Evolutionary conservation across 2,888 invertebrate genomes (phyloP).

Genomic region (Lymantria monacha): DNA sequence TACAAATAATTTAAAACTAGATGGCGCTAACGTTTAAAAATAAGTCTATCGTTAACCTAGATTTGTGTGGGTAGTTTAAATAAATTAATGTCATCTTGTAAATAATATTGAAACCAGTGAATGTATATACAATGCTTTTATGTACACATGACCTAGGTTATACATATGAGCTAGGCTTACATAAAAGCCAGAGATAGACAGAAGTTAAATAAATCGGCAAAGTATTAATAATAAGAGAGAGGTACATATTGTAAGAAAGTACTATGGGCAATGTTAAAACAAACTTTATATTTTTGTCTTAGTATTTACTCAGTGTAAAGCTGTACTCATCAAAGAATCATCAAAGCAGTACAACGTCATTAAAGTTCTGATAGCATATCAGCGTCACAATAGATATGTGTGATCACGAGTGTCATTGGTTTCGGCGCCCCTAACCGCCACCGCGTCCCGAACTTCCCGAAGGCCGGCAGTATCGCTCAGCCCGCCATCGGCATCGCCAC

Average conservation of each 20-base stretch:
- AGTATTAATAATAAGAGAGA: too few relatives aligned
- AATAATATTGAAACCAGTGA: not conserved
- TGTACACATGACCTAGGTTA: too few relatives aligned
- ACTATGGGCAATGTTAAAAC: not conserved
- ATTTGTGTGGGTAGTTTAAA: slow-evolving; percentile 8
- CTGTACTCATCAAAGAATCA: too few relatives aligned
- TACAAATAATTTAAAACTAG: slow-evolving; percentile 10
- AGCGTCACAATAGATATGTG: slow-evolving; percentile 26
- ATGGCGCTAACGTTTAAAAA: slow-evolving; percentile 21
- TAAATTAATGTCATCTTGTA: slow-evolving; percentile 1
- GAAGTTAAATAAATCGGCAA: too few relatives aligned
- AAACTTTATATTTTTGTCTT: not conserved
- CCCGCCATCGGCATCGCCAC: slow-evolving; percentile 40
- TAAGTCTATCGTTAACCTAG: not conserved
- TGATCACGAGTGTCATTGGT: slow-evolving; percentile 13
- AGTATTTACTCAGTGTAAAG: too few relatives aligned
- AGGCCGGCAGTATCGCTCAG: slow-evolving; percentile 33
- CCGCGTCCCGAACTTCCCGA: slow-evolving; percentile 11
- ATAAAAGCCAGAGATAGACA: too few relatives aligned
- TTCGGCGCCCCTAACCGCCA: slow-evolving; percentile 26
- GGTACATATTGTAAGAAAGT: not conserved
- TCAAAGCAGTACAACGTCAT: slow-evolving; percentile 16
- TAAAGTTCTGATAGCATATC: slow-evolving; percentile 17
- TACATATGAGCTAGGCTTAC: too few relatives aligned
- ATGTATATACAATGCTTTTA: too few relatives aligned